phyloP scores from a whole-genome alignment of 2,113 vertebrate species.

The Solea solea region DNA sequence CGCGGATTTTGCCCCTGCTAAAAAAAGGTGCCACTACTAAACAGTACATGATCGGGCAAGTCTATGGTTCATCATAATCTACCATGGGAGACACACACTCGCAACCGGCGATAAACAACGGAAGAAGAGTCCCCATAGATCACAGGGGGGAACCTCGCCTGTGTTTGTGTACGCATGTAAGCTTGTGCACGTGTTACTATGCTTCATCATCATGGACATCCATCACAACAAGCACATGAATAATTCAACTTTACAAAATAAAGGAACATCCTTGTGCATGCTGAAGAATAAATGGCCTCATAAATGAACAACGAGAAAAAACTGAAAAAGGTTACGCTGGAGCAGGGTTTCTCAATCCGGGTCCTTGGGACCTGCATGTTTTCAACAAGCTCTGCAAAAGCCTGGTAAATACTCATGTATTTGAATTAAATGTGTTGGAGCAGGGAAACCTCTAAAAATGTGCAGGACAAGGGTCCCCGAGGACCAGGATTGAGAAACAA shows the following conservation, averaged over 20 bases:
- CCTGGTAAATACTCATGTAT: no score
- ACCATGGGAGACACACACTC: slow-evolving; percentile 57
- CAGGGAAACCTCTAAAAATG: no score
- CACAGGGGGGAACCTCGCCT: slow-evolving; percentile 50
- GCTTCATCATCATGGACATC: slow-evolving; percentile 59
- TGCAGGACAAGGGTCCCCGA: no score
- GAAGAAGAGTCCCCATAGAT: slow-evolving; percentile 71
- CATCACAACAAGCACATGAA: slow-evolving; percentile 65
- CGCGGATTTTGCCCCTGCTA: slow-evolving; percentile 27
- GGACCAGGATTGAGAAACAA: no score
- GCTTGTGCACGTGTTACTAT: slow-evolving; percentile 37
- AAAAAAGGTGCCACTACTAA: slow-evolving; percentile 32
- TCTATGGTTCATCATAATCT: slow-evolving; percentile 58
- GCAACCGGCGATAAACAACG: slow-evolving; percentile 60
- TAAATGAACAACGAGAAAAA: slow-evolving; percentile 67
- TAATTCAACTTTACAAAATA: slow-evolving; percentile 77
- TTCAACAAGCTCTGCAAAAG: no score
- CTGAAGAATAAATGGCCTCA: slow-evolving; percentile 61
- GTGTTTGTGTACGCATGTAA: slow-evolving; percentile 5
- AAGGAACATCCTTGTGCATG: slow-evolving; percentile 62
- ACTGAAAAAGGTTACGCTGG: slow-evolving; percentile 11
- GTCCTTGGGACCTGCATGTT: no score
- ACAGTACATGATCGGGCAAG: slow-evolving; percentile 70
- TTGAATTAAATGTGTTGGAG: no score
- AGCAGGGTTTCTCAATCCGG: no score